Percentiles rank a stretch among this genome's conserved stretches.
Conservation (phyloP, 1,140 invertebrate species). For the Teleopsis dalmanni region DNA sequence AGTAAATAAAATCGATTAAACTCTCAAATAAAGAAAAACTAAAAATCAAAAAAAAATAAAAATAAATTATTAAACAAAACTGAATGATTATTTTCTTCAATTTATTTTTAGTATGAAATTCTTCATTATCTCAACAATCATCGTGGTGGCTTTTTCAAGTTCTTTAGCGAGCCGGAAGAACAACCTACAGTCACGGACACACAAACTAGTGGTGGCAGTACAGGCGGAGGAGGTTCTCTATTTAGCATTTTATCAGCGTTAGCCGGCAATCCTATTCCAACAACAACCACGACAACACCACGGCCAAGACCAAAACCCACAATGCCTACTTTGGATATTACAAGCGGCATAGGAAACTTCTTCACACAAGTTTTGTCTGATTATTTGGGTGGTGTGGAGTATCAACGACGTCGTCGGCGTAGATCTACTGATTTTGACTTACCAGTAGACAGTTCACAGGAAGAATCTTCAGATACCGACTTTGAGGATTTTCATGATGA, state of each 20-base stretch:
- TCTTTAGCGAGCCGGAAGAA: slow-evolving; percentile 54
- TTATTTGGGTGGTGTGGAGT: slow-evolving; percentile 34
- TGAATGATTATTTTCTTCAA: slow-evolving; percentile 1
- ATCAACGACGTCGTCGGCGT: slow-evolving; percentile 21
- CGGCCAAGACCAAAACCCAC: slow-evolving; percentile 1
- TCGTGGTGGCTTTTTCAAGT: slow-evolving; percentile 75
- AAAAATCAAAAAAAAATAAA: not conserved
- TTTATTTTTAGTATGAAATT: slow-evolving; percentile 49
- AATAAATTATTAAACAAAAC: not conserved
- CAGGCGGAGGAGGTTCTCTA: slow-evolving; percentile 20
- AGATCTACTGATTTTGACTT: slow-evolving; percentile 5
- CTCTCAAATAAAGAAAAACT: too few relatives aligned
- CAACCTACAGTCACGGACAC: slow-evolving; percentile 15
- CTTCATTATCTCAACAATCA: slow-evolving; percentile 77
- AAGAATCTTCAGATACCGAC: not conserved
- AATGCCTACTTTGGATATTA: slow-evolving; percentile 21
- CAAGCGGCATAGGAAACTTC: slow-evolving; percentile 36
- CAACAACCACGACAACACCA: slow-evolving; percentile 22
- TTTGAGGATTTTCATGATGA: slow-evolving; percentile 31
- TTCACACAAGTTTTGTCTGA: slow-evolving; percentile 36
- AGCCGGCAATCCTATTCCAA: slow-evolving; percentile 24
- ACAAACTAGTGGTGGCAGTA: slow-evolving; percentile 7
- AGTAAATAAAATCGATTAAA: too few relatives aligned
- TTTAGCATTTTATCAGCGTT: slow-evolving; percentile 35
- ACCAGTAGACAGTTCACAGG: not conserved